These are phyloP conservation scores for Myopa tessellatipennis DNA, from an alignment of 2,888 invertebrate genomes.

Conservation along the genomic window DNA sequence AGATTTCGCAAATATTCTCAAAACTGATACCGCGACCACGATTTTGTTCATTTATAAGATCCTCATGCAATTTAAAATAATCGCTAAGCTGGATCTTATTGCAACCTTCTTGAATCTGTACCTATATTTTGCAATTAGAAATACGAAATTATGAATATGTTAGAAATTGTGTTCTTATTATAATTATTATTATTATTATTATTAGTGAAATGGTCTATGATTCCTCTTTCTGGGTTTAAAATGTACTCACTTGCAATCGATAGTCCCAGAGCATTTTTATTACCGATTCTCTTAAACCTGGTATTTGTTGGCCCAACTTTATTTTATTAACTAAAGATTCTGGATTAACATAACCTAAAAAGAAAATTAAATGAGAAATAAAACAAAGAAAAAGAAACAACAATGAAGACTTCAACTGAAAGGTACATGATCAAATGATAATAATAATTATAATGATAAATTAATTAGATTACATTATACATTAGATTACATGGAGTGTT, in stretches of 20 bases:
- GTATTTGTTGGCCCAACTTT: conserved; percentile 84
- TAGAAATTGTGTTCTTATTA: conserved; percentile 44
- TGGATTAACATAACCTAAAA: conserved; percentile 84
- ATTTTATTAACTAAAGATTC: conserved; percentile 88
- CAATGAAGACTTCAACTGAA: neutral
- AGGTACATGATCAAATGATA: neutral
- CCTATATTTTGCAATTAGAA: conserved; percentile 67
- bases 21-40: conserved; percentile 77
- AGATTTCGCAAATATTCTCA: conserved; percentile 84
- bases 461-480: too few relatives aligned
- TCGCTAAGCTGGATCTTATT: conserved; percentile 90
- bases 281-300: conserved; percentile 88
- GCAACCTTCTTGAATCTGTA: conserved; percentile 90
- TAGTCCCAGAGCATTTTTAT: conserved; percentile 97
- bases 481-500: too few relatives aligned
- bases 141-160: conserved; percentile 4
- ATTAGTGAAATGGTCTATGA: too few relatives aligned
- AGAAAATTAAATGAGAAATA: neutral
- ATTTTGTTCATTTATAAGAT: conserved; percentile 81
- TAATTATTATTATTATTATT: conserved; percentile 37
- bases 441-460: neutral
- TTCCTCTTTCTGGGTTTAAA: neutral
- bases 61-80: conserved; percentile 88
- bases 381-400: neutral
- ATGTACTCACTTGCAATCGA: conserved; percentile 78